Evolutionary conservation across 1,140 invertebrate genomes (phyloP), one percentile per base, ranked within the genome.

Genomic region (Condylostylus longicornis): DNA sequence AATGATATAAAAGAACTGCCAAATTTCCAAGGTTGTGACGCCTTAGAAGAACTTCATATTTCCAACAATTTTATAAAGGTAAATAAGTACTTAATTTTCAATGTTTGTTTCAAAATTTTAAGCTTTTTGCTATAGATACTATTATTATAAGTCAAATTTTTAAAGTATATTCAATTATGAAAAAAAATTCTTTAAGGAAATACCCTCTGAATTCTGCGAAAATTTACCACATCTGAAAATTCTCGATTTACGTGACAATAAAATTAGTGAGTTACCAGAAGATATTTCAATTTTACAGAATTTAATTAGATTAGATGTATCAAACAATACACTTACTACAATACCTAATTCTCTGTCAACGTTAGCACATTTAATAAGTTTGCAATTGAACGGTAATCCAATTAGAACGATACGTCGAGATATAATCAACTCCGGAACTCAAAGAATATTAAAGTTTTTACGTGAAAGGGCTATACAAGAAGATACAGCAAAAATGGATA

Each of bases 301-400:
- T 49, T 59, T 90, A 21, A 77, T 83, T 48, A 69, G 82, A 43
- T 66, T 91, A 18, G 84, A 91, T 63, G 48, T 91, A 18, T 79
- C 79, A 2, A 85, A 86, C 56, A 91, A 91, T 54, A 46, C 50
- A 4, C 47, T 60, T 5, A 62, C 22, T 49, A 87, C 81, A 38
- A 62, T 93, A 44, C 86, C 89, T 18, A 71, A 66, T 49, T 73
- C 73, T 19, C 51, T 94, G 15, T 73, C 81, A 2, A 61, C 78
- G 7, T 64, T 93, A 43, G 75, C 78, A 1, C 80, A 88, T 54
- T 60, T 94, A 25, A 85, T 85, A 46, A 78, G 77, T 37, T 67
- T 94, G 27, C 72, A 76, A 40, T 66, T 93, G 28, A 81, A 89
- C 34, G 89, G 86, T 1, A 94, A 94, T 65, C 79, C 81, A 44